Evolutionary conservation across 2,888 invertebrate genomes (phyloP).

Genomic region (Sylvicola cinctus): DNA sequence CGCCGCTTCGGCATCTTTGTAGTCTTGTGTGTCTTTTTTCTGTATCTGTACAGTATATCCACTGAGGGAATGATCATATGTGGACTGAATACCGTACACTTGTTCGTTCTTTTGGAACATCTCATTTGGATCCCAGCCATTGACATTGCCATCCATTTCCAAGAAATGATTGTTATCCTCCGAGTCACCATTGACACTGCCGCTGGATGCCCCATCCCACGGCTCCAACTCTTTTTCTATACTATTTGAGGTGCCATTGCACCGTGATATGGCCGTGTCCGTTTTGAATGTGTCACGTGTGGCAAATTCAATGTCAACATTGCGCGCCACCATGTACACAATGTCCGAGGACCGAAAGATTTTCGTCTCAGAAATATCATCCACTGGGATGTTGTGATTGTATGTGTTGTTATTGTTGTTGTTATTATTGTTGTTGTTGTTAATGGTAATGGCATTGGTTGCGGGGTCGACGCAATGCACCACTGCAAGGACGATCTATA

Average conservation of each 20-base stretch:
- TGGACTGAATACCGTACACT: conserved; percentile 79
- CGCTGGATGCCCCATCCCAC: conserved; percentile 47
- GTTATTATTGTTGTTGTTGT: neutral
- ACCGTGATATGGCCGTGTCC: conserved; percentile 73
- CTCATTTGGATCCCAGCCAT: conserved; percentile 92
- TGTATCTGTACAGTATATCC: conserved; percentile 82
- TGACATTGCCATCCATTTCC: conserved; percentile 55
- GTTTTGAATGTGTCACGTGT: conserved; percentile 75
- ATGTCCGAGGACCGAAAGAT: conserved; percentile 73
- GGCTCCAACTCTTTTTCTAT: conserved; percentile 61
- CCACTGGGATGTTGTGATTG: conserved; percentile 32
- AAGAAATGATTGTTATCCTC: conserved; percentile 29
- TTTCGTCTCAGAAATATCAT: conserved; percentile 53
- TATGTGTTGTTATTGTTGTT: conserved; percentile 1
- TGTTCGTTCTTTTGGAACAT: conserved; percentile 91
- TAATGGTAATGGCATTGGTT: conserved; percentile 20
- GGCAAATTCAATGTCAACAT: conserved; percentile 78
- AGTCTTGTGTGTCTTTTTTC: conserved; percentile 71
- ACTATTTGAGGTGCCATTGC: conserved; percentile 37
- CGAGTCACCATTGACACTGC: conserved; percentile 33
- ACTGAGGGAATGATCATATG: conserved; percentile 76
- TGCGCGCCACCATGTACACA: conserved; percentile 58
- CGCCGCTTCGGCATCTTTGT: conserved; percentile 39
- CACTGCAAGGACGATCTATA: conserved; percentile 57
- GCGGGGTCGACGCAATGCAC: conserved; percentile 41